Evolutionary conservation across 2,797 vertebrate genomes (phyloP), one percentile per base, ranked within the genome.

Genomic region (Crenichthys baileyi): DNA sequence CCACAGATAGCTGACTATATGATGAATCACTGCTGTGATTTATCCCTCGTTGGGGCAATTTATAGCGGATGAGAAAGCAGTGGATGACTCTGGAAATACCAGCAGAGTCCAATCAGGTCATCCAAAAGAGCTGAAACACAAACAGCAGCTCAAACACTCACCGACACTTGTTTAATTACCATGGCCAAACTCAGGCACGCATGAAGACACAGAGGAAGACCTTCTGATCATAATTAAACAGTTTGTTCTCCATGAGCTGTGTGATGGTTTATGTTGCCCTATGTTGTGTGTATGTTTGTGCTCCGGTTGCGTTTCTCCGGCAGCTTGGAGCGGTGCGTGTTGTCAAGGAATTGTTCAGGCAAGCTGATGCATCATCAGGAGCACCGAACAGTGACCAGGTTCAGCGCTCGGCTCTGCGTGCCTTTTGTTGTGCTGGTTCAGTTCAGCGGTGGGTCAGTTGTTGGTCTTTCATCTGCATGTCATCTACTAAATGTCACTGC

Each of bases 391-490:
- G 68, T 29, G 78, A 77, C 67, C 48, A 73, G 81, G 81, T 85
- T 87, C 85, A 87, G 56, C 77, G 44, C 75, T 79, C 36, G 20
- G 81, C 60, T 60, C 56, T 15, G 58, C 61, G 48, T 72, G 75
- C 44, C 7, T 51, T 72, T 65, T 80, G 78, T 72, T 55, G 2
- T 24, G 58, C 18, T 50, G 76, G 65, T 82, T 68, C 7, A 61
- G 84, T 82, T 86, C 79, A 86, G 77, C 76, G 81, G 78, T 56
- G 73, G 90, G 90, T 92, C 90, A 92, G 80, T 82, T 81, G 61
- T 58, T 89, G 84, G 84, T 91, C 87, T 87, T 91, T 88, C 79
- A 88, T 91, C 93, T 92, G 84, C 87, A 88, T 90, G 88, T 90
- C 86, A 89, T 90, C 81, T 83, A 85, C 67, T 88, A 90, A 94